These are phyloP conservation scores for Colinus virginianus DNA, from an alignment of 2,113 vertebrate species.

Conservation along the genomic window DNA sequence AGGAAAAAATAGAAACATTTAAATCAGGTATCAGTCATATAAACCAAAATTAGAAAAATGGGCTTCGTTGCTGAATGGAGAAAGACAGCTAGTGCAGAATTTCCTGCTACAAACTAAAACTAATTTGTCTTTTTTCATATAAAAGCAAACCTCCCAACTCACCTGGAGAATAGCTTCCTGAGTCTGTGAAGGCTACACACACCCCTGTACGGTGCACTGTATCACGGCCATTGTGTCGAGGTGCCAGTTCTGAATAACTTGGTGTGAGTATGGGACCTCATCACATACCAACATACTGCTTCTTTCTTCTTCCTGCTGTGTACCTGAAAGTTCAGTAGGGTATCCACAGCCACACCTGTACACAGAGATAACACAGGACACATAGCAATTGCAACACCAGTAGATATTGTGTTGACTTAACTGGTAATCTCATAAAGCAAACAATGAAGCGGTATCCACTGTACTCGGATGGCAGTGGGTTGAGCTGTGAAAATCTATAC, in stretches of 20 bases:
- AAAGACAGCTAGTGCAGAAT: neutral
- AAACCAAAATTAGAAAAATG: neutral
- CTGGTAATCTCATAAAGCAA: neutral
- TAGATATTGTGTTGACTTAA: neutral
- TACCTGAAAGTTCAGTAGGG: neutral
- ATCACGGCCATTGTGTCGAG: neutral
- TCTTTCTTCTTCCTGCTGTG: neutral
- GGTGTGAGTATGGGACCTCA: neutral
- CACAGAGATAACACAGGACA: neutral
- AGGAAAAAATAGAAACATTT: neutral
- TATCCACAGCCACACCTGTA: neutral
- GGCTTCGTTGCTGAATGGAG: neutral
- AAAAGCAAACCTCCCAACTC: neutral
- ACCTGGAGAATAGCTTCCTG: neutral
- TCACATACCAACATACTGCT: neutral
- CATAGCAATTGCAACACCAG: neutral
- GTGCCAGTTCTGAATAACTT: neutral
- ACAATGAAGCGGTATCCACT: neutral
- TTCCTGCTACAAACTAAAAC: neutral
- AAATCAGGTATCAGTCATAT: neutral
- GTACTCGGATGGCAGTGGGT: neutral
- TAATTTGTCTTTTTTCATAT: neutral
- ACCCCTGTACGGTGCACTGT: accelerated
- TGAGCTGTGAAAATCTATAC: neutral
- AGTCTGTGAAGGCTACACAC: neutral